phyloP scores from a whole-genome alignment of 2,797 vertebrate species.

The Capromys pilorides region DNA sequence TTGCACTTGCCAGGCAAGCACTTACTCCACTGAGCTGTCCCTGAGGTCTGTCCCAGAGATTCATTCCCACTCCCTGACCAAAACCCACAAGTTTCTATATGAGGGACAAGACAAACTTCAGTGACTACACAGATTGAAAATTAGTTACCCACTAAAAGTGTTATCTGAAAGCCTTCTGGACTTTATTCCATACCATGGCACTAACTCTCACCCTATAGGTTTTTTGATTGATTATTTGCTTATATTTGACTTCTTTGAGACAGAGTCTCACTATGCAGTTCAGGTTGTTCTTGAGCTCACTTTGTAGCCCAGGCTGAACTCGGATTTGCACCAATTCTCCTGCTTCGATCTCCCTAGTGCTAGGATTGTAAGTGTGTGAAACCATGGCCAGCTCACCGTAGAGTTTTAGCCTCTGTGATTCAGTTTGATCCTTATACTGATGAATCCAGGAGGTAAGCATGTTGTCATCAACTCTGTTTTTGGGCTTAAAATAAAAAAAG shows the following conservation, averaged over 20 bases:
- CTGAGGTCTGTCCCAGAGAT: constrained; percentile 32
- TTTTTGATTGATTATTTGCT: not conserved
- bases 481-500: not conserved
- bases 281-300: too few relatives aligned
- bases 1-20: too few relatives aligned
- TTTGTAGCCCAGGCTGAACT: too few relatives aligned
- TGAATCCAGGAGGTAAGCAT: not conserved
- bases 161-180: not conserved
- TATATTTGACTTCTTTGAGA: too few relatives aligned
- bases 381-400: not conserved
- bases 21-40: not conserved
- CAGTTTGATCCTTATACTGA: not conserved
- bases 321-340: too few relatives aligned
- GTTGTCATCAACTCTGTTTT: not conserved
- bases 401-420: constrained; percentile 23
- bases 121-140: constrained; percentile 47
- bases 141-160: constrained; percentile 21
- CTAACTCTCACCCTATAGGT: not conserved
- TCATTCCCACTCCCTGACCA: not conserved
- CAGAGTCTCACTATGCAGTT: too few relatives aligned
- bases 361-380: too few relatives aligned
- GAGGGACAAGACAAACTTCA: constrained; percentile 24
- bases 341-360: too few relatives aligned
- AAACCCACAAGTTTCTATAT: constrained; percentile 37
- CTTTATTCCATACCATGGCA: not conserved